These are phyloP conservation scores for Bagarius yarrelli DNA, from an alignment of 2,113 vertebrate species.

Conservation along the genomic window DNA sequence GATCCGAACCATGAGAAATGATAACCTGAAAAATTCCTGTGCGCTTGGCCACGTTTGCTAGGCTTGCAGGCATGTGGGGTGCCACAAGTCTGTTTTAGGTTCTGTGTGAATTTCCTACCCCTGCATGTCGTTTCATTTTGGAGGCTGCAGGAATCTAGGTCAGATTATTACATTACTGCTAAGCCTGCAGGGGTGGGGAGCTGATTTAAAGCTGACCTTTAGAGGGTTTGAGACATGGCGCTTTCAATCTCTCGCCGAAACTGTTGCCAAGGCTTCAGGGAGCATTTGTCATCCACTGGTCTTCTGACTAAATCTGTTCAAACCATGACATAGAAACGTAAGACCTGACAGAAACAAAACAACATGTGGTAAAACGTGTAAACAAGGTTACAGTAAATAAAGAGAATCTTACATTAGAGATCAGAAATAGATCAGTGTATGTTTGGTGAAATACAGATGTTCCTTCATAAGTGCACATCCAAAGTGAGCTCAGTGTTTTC, in stretches of 20 bases:
- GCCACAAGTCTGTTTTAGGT: constrained; percentile 34
- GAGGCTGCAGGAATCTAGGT: constrained; percentile 50
- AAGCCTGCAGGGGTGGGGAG: constrained; percentile 48
- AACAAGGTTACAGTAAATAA: constrained; percentile 42
- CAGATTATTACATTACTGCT: constrained; percentile 58
- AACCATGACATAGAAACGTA: constrained; percentile 41
- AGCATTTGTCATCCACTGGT: constrained; percentile 48
- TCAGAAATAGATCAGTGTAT: constrained; percentile 62
- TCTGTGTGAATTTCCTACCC: constrained; percentile 43
- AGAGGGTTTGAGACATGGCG: constrained; percentile 30
- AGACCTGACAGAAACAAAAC: constrained; percentile 44
- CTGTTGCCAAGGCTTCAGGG: constrained; percentile 49
- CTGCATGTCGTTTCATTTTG: constrained; percentile 45
- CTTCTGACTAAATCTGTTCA: constrained; percentile 58
- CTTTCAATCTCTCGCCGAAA: constrained; percentile 30
- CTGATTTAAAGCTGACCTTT: constrained; percentile 63
- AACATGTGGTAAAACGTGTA: constrained; percentile 43
- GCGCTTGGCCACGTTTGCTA: constrained; percentile 35
- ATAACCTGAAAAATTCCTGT: constrained; percentile 45
- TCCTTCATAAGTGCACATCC: constrained; percentile 49
- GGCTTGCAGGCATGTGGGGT: constrained; percentile 34
- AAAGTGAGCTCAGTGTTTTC: constrained; percentile 39
- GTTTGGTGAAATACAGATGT: constrained; percentile 56
- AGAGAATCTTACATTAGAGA: constrained; percentile 56
- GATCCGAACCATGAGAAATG: constrained; percentile 56